Conservation (phyloP, 2,797 vertebrate genomes). For the Tenualosa thibaudeaui region DNA sequence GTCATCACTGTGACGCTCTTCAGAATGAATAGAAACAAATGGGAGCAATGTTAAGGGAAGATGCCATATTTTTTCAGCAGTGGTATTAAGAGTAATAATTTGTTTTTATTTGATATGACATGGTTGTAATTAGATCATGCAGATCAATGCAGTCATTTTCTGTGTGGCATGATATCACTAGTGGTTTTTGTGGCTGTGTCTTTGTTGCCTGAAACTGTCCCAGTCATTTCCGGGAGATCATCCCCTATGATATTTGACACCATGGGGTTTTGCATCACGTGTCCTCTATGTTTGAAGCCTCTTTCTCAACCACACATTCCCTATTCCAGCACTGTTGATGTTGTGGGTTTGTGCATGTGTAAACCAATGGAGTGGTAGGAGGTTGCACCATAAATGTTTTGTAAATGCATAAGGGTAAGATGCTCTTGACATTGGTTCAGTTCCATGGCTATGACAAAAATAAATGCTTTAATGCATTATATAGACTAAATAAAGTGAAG, state of each 20-base stretch:
- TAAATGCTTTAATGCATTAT: not conserved
- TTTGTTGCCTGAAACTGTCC: not conserved
- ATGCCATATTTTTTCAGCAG: not conserved
- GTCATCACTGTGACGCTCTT: not conserved
- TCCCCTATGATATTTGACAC: conserved; percentile 14
- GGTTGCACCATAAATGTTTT: not conserved
- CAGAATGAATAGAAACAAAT: not conserved
- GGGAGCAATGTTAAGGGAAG: not conserved
- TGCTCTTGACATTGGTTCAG: not conserved
- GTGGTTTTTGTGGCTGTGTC: conserved; percentile 4
- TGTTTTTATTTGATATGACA: not conserved
- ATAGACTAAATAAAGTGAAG: not conserved
- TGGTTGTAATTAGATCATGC: not conserved
- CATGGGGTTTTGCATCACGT: not conserved
- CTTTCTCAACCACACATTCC: not conserved
- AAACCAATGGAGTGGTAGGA: not conserved
- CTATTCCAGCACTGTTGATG: not conserved
- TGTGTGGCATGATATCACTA: not conserved
- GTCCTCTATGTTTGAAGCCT: not conserved
- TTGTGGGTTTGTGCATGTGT: not conserved
- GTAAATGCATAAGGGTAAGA: not conserved
- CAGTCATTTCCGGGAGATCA: not conserved
- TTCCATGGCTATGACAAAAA: too few species aligned
- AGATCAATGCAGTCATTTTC: not conserved
- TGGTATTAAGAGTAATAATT: not conserved